Base-by-base conservation (phyloP, 2,888 invertebrate species). In the Drosophila rubida region DNA sequence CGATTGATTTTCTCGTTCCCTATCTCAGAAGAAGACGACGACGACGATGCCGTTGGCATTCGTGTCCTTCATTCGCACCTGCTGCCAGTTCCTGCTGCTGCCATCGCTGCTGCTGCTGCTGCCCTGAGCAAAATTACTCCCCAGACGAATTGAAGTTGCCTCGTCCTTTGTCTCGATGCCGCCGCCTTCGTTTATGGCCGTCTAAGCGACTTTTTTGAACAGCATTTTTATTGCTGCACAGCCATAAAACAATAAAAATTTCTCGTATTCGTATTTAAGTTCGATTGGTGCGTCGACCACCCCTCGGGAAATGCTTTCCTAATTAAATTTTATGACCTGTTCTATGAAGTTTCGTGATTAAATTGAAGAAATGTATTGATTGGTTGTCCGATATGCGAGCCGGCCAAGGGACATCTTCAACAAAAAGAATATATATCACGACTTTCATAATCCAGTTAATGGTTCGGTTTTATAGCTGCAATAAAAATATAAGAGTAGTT, bases 191-290 rank as follows among this genome's bases (percentile, higher is more conserved):
- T 81, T 81, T 73, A 78, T 70, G 64, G 60, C 64, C 41, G 59
- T 69, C 75, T 58, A 50, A 65, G 71, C 32, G 57, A 54, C 71
- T 72, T 61, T 57, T 46, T 19, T 59, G n/a, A 32, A 32, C 32
- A 32, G 55, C 54, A 41, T 58, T 77, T 66, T 67, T 74, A 72
- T 78, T 70, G 60, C 60, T 67, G 57, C 54, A 45, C 57, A 60
- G 78, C 72, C 62, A 86, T 81, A 81, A 81, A 81, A 86, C 83
- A 81, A 80, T 81, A 83, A 86, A 81, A 75, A 77, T 78, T 78
- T 74, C 50, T 69, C 58, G 62, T 63, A 60, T 81, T 69, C 61
- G 65, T 63, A 59, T 68, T 77, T 55, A 71, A 66, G 64, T 80
- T 69, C 75, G 81, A 80, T 81, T 62, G 75, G 57, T 75, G 27